Base-by-base conservation (phyloP, 2,888 invertebrate genomes). In the Aproaerema taeniolella region DNA sequence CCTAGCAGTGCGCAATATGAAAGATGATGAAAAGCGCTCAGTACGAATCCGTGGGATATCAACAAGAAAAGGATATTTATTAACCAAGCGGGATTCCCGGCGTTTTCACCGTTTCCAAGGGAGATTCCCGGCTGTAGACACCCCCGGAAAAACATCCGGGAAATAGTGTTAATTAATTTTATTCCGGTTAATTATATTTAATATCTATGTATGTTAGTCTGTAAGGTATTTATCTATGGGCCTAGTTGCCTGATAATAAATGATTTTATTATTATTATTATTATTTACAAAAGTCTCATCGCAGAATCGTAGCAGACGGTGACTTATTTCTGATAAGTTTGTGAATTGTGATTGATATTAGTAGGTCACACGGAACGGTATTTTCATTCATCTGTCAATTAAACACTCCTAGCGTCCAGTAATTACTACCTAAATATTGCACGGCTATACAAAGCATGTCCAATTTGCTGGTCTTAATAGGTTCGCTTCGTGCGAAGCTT, bases 401-500 rank as follows among this genome's bases (percentile, higher is more conserved):
- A 61, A 51, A 45, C 50, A 52, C 55, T 54, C 54, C 59, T 58
- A 59, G 63, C 64, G 64, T 62, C 55, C 57, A 46, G 52, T 64
- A 71, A 73, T 74, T 58, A 67, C 66, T 67, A 66, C 61, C 61
- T 66, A 74, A 79, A 76, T 72, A 74, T 65, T 64, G 67, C 69
- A 68, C 66, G 54, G 58, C 71, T 78, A 81, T 77, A 70, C 69
- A 54, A 64, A 52, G 65, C 64, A 64, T 68, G 64, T 81, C 55
- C 75, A 80, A 80, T 81, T 79, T 74, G 71, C 67, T 66, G 51
- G 56, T 54, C 49, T 55, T 80, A 80, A 81, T 79, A 76, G 69
- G 70, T 72, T 71, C 59, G 63, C 63, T 63, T 56, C 61, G 53
- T 52, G 49, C 49, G 42, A 37, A 53, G 56, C 15, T 80, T 79